Conservation (phyloP, 1,140 invertebrate genomes). For the Drosophila oshimai region DNA sequence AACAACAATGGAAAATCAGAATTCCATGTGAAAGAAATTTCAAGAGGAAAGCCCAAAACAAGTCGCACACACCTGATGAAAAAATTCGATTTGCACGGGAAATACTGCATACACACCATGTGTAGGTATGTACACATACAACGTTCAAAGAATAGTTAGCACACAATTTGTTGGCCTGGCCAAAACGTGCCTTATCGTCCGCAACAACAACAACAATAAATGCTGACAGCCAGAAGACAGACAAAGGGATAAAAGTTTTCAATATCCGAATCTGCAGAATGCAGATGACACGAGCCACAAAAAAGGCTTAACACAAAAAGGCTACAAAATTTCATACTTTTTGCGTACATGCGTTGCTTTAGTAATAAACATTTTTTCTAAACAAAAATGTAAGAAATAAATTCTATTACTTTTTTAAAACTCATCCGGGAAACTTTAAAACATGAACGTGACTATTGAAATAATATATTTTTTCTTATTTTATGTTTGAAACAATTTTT, state of each 20-base stretch:
- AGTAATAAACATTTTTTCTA: too few species aligned
- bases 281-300: constrained; percentile 33
- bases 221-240: constrained; percentile 22
- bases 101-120: background rate
- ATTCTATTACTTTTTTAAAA: too few species aligned
- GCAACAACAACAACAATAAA: constrained; percentile 15
- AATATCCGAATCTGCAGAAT: constrained; percentile 20
- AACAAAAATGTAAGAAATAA: too few species aligned
- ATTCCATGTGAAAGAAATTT: constrained; percentile 7
- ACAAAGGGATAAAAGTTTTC: constrained; percentile 36
- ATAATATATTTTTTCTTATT: too few species aligned
- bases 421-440: too few species aligned
- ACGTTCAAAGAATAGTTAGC: constrained; percentile 3
- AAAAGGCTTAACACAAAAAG: background rate
- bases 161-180: background rate
- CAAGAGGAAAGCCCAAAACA: background rate
- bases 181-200: constrained; percentile 35
- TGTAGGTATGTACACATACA: background rate
- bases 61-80: constrained; percentile 16
- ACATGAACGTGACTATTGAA: too few species aligned
- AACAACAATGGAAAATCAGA: constrained; percentile 31
- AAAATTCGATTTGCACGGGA: constrained; percentile 26
- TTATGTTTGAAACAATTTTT: too few species aligned
- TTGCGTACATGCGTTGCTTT: too few species aligned
- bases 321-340: background rate